Evolutionary conservation across 2,888 invertebrate species (phyloP), one percentile per base, ranked within the genome.

Genomic region (Ptilodon capucinus): DNA sequence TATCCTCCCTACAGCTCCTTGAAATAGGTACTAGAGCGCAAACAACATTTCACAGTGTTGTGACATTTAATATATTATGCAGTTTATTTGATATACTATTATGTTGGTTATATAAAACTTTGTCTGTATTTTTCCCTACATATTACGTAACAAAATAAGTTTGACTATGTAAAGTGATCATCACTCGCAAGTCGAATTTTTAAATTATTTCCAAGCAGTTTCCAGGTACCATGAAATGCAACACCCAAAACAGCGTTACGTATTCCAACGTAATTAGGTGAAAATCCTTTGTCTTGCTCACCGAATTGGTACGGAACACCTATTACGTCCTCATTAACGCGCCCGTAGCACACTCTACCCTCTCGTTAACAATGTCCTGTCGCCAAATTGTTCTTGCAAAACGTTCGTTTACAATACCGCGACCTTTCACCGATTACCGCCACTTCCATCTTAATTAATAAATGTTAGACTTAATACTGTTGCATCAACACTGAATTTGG

Each of bases 261-360:
- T n/a, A 28, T 32, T 32, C 32, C 13, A 14, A 32, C 1, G 32
- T 32, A 32, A 74, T 68, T 71, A 71, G 67, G 67, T 67, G 50
- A 40, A 52, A 28, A 28, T 28, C n/a, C 28, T 28, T 11, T n/a
- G n/a, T n/a, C 28, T n/a, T 11, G 28, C 3, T 28, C 28, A 28
- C 28, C 60, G 51, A 64, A 64, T 69, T 67, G 70, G 67, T 72
- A 72, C 70, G 71, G 68, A 77, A 79, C 79, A 79, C 78, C 82
- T 82, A 84, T 84, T 83, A 82, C 76, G 76, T 81, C 81, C 81
- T 81, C 82, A 83, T 84, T 84, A 83, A 74, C 76, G 71, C 65
- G 71, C 71, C 70, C 74, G 74, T 78, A 79, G 74, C 74, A 71
- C 68, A 73, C 70, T 82, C 78, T 78, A 74, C 74, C 72, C 73